Evolutionary conservation across 2,888 invertebrate species (phyloP).

Genomic region (Dione juno): DNA sequence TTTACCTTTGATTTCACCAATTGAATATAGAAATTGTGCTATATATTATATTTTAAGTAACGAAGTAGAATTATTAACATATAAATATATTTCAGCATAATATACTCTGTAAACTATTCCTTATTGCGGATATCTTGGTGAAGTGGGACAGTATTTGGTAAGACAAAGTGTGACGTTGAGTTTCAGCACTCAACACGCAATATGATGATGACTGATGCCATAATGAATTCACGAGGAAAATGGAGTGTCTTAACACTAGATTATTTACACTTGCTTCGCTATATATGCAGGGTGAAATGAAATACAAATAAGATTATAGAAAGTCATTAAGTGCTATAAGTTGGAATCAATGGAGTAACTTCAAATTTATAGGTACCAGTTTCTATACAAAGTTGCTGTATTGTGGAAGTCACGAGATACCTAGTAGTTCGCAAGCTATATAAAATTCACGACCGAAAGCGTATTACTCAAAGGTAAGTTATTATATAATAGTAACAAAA

Average conservation of each 20-base stretch:
- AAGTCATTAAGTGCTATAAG: not conserved
- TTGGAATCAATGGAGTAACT: not conserved
- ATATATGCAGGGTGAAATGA: no score
- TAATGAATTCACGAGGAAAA: no score
- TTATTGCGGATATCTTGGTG: no score
- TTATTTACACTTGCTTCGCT: no score
- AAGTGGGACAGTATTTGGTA: no score
- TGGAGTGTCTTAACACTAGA: no score
- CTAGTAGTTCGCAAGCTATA: not conserved
- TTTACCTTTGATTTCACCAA: conserved; percentile 5
- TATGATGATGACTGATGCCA: no score
- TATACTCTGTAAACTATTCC: no score
- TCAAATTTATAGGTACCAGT: conserved; percentile 1
- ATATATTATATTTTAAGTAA: not conserved
- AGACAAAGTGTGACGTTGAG: no score
- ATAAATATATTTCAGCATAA: no score
- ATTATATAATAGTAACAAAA: not conserved
- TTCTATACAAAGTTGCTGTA: conserved; percentile 3
- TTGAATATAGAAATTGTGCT: not conserved
- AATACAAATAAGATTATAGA: not conserved
- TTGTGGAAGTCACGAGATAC: not conserved
- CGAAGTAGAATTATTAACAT: not conserved
- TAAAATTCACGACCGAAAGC: not conserved
- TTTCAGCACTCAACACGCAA: no score
- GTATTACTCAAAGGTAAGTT: not conserved